phyloP scores from a whole-genome alignment of 2,888 invertebrate species.

The Rhabditoides inermis region DNA sequence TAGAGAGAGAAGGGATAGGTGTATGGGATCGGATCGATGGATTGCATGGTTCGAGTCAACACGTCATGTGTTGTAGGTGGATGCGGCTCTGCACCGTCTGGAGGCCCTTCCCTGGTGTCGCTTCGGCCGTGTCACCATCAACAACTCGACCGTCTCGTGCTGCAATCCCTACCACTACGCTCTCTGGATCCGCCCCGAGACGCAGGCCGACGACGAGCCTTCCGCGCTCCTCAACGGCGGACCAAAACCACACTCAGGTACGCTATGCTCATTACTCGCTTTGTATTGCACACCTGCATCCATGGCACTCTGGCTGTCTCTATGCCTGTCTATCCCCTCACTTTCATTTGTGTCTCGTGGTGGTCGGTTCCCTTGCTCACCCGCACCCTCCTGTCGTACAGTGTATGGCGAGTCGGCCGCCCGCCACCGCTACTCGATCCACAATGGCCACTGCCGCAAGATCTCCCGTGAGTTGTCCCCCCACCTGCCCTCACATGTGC shows the following conservation, averaged over 20 bases:
- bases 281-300: too few relatives aligned
- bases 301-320: too few relatives aligned
- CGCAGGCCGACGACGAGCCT: neutral
- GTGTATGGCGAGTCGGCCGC: too few relatives aligned
- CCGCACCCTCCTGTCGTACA: too few relatives aligned
- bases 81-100: constrained; percentile 45
- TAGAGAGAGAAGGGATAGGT: neutral
- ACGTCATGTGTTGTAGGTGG: neutral
- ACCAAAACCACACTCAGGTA: neutral
- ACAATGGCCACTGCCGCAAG: too few relatives aligned
- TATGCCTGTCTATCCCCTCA: too few relatives aligned
- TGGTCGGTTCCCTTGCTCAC: too few relatives aligned
- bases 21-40: constrained; percentile 4
- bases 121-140: constrained; percentile 49
- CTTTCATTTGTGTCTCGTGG: too few relatives aligned
- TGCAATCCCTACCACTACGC: constrained; percentile 51
- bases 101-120: constrained; percentile 51
- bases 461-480: too few relatives aligned
- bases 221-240: neutral
- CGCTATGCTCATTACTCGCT: neutral
- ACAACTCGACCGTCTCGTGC: constrained; percentile 50
- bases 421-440: too few relatives aligned
- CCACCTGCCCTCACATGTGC: too few relatives aligned
- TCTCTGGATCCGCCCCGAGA: constrained; percentile 46
- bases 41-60: neutral